These are phyloP conservation scores for Bujurquina vittata DNA, from an alignment of 2,113 vertebrate species.

Conservation along the genomic window DNA sequence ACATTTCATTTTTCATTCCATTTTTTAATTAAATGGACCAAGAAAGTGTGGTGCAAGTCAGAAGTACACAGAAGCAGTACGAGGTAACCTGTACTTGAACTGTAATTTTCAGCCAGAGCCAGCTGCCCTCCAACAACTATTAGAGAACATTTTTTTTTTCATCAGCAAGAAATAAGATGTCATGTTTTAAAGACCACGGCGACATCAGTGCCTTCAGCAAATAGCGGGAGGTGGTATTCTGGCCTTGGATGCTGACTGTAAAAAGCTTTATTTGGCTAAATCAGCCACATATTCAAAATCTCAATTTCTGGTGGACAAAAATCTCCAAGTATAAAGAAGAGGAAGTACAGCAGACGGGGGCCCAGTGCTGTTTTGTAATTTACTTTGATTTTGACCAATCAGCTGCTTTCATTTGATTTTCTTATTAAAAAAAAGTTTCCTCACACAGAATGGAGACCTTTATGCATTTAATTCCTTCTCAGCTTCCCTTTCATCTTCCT, in stretches of 20 bases:
- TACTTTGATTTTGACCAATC: neutral
- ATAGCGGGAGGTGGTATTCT: neutral
- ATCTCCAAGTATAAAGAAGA: neutral
- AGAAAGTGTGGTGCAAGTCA: neutral
- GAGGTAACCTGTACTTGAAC: neutral
- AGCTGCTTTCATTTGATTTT: neutral
- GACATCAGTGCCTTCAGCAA: neutral
- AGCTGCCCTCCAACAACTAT: neutral
- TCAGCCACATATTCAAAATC: neutral
- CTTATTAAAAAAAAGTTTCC: conserved; percentile 14
- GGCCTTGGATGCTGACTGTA: neutral
- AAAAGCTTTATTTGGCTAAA: neutral
- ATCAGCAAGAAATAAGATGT: neutral
- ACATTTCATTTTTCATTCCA: accelerated
- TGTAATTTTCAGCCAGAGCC: neutral
- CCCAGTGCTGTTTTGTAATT: neutral
- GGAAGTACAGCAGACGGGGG: accelerated
- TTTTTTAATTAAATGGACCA: neutral
- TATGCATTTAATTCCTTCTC: neutral
- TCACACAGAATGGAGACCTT: neutral
- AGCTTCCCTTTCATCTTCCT: conserved; percentile 25
- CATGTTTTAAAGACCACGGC: neutral
- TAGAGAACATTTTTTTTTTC: neutral
- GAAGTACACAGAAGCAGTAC: neutral
- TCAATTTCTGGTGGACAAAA: neutral